A percentile compares a stretch with the other conserved stretches of the same genome.
Evolutionary conservation across 2,113 vertebrate species (phyloP).

Genomic region (Prionailurus viverrinus): DNA sequence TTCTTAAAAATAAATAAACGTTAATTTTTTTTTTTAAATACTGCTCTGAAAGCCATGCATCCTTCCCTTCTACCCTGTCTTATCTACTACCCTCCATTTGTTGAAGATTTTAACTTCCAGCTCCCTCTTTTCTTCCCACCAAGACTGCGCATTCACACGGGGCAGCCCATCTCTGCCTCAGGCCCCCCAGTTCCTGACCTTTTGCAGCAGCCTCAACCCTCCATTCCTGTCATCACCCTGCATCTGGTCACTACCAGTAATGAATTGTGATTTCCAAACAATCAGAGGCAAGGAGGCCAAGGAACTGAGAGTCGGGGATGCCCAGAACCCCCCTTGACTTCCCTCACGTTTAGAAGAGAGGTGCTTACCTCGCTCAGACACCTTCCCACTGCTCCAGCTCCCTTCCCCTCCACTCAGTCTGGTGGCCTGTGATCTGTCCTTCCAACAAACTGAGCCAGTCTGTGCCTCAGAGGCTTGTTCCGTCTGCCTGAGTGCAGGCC

Average conservation of each 20-base stretch:
- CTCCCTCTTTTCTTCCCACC: background rate
- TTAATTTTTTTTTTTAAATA: no score
- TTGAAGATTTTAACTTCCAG: background rate
- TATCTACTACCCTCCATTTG: background rate
- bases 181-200: background rate
- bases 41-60: background rate
- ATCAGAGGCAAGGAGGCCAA: background rate
- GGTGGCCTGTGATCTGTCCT: background rate
- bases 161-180: background rate
- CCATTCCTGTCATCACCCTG: background rate
- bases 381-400: background rate
- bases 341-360: background rate
- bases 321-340: background rate
- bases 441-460: background rate
- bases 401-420: background rate
- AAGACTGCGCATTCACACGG: background rate
- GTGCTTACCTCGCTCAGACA: background rate
- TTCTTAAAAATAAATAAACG: no score
- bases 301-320: background rate
- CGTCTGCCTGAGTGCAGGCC: background rate
- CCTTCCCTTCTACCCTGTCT: background rate
- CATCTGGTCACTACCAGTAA: background rate
- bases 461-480: background rate
- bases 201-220: background rate
- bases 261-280: background rate